Percentiles rank a stretch among this genome's conserved stretches.
Evolutionary conservation across 2,888 invertebrate genomes (phyloP).

Genomic region (Caenorhabditis sp.): DNA sequence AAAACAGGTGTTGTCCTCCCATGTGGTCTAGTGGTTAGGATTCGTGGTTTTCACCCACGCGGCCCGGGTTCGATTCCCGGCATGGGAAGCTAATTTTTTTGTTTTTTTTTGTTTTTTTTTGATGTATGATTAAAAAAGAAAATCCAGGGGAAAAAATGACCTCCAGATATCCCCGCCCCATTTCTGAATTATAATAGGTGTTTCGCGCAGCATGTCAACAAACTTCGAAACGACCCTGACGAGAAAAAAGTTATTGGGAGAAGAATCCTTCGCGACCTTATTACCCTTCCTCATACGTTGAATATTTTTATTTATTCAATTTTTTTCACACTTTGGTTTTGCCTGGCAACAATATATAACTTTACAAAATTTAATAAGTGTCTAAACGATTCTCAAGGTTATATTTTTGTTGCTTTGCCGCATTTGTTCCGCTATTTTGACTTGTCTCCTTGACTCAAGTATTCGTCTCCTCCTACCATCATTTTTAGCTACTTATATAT

Average conservation of each 20-base stretch:
- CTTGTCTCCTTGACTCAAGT: background rate
- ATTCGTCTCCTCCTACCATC: background rate
- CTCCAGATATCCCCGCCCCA: background rate
- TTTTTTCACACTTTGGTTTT: background rate
- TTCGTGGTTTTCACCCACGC: conserved; percentile 68
- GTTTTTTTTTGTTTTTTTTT: background rate
- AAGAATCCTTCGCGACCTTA: background rate
- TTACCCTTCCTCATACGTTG: background rate
- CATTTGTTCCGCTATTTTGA: background rate
- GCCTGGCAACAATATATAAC: too few relatives aligned
- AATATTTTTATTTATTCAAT: background rate
- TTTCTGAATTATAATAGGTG: background rate
- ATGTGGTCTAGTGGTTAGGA: conserved; percentile 68
- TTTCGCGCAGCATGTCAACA: conserved; percentile 1
- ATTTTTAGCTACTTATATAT: background rate
- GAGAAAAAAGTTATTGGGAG: background rate
- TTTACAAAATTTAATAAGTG: background rate
- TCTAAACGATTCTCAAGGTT: background rate
- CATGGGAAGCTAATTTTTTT: conserved; percentile 57
- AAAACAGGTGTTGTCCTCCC: conserved; percentile 40
- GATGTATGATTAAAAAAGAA: too few relatives aligned
- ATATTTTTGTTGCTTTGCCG: background rate
- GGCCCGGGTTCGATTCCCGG: conserved; percentile 69
- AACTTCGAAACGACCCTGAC: background rate
- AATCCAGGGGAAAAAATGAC: background rate